Conservation (phyloP, 2,888 invertebrate genomes). For the Apomyelois bistriatella region DNA sequence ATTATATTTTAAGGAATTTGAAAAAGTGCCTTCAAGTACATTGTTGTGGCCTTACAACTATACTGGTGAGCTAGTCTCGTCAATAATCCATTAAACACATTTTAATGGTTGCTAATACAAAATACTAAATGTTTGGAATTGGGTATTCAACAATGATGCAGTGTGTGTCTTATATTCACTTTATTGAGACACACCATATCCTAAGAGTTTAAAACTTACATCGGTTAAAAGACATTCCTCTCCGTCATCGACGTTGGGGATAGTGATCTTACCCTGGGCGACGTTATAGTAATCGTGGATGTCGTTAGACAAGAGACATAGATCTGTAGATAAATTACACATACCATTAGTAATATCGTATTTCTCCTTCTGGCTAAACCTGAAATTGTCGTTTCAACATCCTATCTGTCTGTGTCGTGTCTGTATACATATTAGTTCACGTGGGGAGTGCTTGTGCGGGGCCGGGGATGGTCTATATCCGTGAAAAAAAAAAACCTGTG, state of each 20-base stretch:
- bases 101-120: neutral
- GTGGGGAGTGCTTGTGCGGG: constrained; percentile 61
- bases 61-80: neutral
- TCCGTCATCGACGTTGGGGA: constrained; percentile 96
- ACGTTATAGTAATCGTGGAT: constrained; percentile 96
- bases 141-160: neutral
- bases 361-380: constrained; percentile 19
- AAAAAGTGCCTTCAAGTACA: neutral
- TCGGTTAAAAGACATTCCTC: constrained; percentile 94
- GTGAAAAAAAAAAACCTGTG: constrained; percentile 63
- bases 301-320: constrained; percentile 90
- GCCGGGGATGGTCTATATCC: constrained; percentile 32
- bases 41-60: neutral
- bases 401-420: constrained; percentile 46
- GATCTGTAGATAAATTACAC: constrained; percentile 80
- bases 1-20: neutral
- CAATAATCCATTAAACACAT: neutral
- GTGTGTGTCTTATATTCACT: constrained; percentile 24
- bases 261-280: constrained; percentile 97
- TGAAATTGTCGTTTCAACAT: constrained; percentile 27
- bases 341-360: constrained; percentile 35
- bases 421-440: constrained; percentile 46
- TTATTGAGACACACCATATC: constrained; percentile 24
- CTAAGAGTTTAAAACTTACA: constrained; percentile 83
- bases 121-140: neutral